Percentiles rank a stretch among this genome's conserved stretches.
Conservation (phyloP, 2,797 vertebrate species). For the Syngnathus rostellatus region DNA sequence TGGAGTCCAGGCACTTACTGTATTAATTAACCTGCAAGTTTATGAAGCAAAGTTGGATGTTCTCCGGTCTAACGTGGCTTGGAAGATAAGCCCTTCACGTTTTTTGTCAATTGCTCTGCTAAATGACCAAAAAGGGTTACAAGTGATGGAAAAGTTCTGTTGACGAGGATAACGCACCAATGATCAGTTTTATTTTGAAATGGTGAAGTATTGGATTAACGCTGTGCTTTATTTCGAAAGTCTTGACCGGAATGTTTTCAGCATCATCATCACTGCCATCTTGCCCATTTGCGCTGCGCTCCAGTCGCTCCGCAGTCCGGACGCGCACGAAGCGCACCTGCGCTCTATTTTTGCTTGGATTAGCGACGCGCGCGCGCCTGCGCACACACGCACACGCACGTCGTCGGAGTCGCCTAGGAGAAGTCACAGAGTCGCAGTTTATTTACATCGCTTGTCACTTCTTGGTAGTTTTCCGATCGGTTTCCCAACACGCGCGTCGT, state of each 20-base stretch:
- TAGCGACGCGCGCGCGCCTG: not conserved
- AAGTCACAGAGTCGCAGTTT: slow-evolving; percentile 32
- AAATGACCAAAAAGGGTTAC: not conserved
- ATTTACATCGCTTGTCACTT: not conserved
- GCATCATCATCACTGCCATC: rapidly evolving
- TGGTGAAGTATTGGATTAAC: not conserved
- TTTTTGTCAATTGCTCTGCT: too few species aligned
- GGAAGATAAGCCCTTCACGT: too few species aligned
- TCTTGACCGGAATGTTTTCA: not conserved
- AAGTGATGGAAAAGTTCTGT: not conserved
- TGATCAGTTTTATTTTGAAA: not conserved
- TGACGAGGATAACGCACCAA: not conserved
- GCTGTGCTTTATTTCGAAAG: slow-evolving; percentile 46
- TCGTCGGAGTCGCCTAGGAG: slow-evolving; percentile 17
- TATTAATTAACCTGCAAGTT: too few species aligned
- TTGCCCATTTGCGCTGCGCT: slow-evolving; percentile 22
- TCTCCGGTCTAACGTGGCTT: too few species aligned
- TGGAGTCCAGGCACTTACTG: too few species aligned
- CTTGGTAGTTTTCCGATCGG: slow-evolving; percentile 11
- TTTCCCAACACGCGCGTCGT: slow-evolving; percentile 31
- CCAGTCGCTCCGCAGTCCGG: slow-evolving; percentile 34
- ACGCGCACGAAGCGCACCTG: slow-evolving; percentile 30
- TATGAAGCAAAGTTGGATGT: too few species aligned
- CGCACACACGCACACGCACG: not conserved
- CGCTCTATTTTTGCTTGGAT: slow-evolving; percentile 35